phyloP scores from a whole-genome alignment of 2,113 vertebrate genomes.

The Oncorhynchus nerka region DNA sequence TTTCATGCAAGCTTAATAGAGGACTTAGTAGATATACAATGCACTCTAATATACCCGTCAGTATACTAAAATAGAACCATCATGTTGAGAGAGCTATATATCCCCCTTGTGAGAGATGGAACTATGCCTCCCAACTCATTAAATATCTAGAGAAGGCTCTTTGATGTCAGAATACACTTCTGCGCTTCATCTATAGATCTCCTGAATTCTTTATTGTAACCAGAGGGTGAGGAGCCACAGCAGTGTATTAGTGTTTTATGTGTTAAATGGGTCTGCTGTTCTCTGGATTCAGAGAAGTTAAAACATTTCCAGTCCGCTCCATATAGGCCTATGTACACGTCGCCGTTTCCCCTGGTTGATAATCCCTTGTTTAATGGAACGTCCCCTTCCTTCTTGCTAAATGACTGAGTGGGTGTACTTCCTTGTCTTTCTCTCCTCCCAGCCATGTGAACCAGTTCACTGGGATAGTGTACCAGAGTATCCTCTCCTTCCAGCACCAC shows the following conservation, averaged over 20 bases:
- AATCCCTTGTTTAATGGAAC: background rate
- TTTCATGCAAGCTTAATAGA: background rate
- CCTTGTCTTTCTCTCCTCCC: background rate
- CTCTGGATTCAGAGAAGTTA: too few relatives aligned
- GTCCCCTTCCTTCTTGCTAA: background rate
- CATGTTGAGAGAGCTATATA: background rate
- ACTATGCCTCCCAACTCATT: background rate
- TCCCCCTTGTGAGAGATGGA: background rate
- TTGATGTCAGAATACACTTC: background rate
- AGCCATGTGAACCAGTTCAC: slow-evolving; percentile 94
- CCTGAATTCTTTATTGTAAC: background rate
- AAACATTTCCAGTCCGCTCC: too few relatives aligned
- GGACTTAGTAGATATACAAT: background rate
- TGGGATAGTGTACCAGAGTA: slow-evolving; percentile 90
- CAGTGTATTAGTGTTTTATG: background rate
- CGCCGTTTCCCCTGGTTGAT: background rate
- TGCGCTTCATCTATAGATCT: background rate
- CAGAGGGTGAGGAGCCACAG: background rate
- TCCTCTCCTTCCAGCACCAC: slow-evolving; percentile 83
- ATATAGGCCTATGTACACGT: too few relatives aligned
- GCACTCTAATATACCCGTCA: background rate
- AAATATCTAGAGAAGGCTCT: background rate
- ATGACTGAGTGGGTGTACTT: background rate
- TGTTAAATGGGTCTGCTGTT: background rate
- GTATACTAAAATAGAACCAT: background rate